Evolutionary conservation across 2,888 invertebrate species (phyloP).

Genomic region (Morinoia aosen): DNA sequence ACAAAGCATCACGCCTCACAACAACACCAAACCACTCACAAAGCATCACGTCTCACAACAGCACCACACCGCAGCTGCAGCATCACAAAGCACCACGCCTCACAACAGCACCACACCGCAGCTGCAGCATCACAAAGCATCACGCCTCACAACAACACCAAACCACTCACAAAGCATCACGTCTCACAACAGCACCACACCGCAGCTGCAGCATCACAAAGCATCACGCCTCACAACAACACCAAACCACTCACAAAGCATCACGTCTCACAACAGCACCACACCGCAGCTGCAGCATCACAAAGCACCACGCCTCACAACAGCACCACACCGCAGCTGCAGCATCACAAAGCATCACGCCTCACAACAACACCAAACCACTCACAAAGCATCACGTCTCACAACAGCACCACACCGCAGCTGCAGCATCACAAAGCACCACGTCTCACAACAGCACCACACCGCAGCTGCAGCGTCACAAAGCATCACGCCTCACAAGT

Average conservation of each 20-base stretch:
- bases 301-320: neutral
- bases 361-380: no score
- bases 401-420: no score
- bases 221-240: neutral
- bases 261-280: neutral
- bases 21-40: neutral
- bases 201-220: neutral
- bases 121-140: neutral
- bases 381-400: neutral
- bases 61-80: neutral
- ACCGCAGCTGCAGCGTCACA: neutral
- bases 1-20: neutral
- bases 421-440: neutral
- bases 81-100: neutral
- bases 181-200: no score
- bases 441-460: neutral
- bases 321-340: no score
- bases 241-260: neutral
- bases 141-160: neutral
- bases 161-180: neutral
- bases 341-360: no score
- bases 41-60: no score
- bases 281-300: neutral
- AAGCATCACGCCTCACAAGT: slow-evolving; percentile 33
- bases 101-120: no score